Conservation (phyloP, 2,113 vertebrate genomes). For the Glaucomys volans region DNA sequence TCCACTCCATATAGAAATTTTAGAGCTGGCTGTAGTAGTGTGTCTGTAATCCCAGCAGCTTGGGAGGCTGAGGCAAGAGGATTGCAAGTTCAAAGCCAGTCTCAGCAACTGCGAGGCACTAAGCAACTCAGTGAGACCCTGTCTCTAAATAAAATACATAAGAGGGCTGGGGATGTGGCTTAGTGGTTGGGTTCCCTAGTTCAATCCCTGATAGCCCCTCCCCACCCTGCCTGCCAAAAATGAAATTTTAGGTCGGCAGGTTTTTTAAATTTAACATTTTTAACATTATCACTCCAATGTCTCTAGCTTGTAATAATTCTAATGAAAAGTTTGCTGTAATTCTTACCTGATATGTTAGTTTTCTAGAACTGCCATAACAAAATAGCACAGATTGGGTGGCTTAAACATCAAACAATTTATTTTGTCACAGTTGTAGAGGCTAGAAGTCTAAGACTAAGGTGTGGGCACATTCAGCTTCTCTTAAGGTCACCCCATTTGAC, state of each 20-base stretch:
- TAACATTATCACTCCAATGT: neutral
- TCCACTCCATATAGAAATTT: neutral
- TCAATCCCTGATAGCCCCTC: too few species aligned
- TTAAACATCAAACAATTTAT: neutral
- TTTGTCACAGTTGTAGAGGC: constrained; percentile 18
- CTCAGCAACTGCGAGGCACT: too few species aligned
- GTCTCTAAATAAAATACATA: too few species aligned
- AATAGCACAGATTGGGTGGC: neutral
- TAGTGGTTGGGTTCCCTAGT: too few species aligned
- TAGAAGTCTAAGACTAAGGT: neutral
- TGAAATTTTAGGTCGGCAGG: neutral
- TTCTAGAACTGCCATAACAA: neutral
- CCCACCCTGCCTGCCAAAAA: too few species aligned
- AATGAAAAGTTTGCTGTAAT: neutral
- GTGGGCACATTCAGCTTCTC: neutral
- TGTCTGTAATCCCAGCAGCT: too few species aligned
- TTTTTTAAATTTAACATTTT: neutral
- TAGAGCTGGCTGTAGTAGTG: too few species aligned
- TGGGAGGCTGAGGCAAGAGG: too few species aligned
- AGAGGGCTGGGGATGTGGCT: too few species aligned
- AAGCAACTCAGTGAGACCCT: too few species aligned
- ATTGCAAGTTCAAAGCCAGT: too few species aligned
- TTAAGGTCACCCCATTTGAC: neutral
- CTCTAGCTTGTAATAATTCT: neutral
- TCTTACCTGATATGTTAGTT: neutral